Evolutionary conservation across 2,113 vertebrate genomes (phyloP), one percentile per base, ranked within the genome.

Genomic region (Argyrosomus japonicus): DNA sequence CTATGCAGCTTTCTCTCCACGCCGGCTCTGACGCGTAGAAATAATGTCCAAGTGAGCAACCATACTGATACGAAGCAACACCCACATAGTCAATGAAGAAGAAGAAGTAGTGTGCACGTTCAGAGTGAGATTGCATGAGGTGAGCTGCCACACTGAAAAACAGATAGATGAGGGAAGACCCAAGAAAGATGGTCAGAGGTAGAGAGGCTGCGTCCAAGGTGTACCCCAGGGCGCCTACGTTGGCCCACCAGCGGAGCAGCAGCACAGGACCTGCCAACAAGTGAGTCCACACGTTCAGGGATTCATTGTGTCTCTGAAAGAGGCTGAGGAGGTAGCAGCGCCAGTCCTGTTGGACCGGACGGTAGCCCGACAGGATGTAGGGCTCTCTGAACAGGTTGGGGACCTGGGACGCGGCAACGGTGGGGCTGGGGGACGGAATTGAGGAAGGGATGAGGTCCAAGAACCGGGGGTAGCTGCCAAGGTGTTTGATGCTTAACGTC

Each of bases 71-170:
- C 10, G 95, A 91, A 25, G 96, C 96, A 56, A 99, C 97, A 0
- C 97, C 97, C 0, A 98, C 95, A 0, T 99, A 99, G 94, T 99
- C 97, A 92, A 97, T 71, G 0, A 98, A 99, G 91, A 98, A 99
- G 88, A 98, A 94, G 2, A 95, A 97, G 84, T 98, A 98, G 90
- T 99, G 98, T 0, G 96, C 94, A 5, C 96, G 92, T 92, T 97
- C 96, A 0, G 97, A 97, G 73, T 95, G 97, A 57, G 98, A 99
- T 86, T 99, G 98, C 48, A 99, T 91, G 9, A 99, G 95, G 85
- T 99, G 97, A n/a, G 98, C 98, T 57, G 95, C 82, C 5, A 96
- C 95, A 77, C 98, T 99, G 88, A 96, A 96, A 3, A 77, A 94
- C 76, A 99, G 92, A 87, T 97, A 98, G 1, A 92, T 96, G 74